A percentile compares a stretch with the other conserved stretches of the same genome.
These are phyloP conservation scores for Leptinotarsa undecemlineata DNA, from an alignment of 1,140 invertebrate genomes.

Conservation along the genomic window DNA sequence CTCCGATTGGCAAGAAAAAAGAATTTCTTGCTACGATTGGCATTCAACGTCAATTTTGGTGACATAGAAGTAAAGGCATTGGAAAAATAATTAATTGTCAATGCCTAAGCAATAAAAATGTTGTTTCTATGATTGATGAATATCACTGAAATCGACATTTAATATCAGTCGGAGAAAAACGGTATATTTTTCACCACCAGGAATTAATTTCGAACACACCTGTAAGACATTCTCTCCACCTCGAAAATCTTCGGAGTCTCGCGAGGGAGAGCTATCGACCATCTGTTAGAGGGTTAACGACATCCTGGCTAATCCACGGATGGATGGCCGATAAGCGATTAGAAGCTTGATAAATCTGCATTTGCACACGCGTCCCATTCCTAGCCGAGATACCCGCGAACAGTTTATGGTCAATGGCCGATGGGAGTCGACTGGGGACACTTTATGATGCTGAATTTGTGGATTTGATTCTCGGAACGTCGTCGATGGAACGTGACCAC, in stretches of 20 bases:
- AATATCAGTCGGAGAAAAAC: too few relatives aligned
- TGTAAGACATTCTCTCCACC: too few relatives aligned
- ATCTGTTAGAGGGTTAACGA: constrained; percentile 5
- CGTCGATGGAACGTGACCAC: not conserved
- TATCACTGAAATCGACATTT: too few relatives aligned
- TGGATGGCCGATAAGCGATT: constrained; percentile 4
- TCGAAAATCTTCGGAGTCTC: not conserved
- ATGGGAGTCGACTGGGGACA: not conserved
- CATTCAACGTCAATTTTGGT: too few relatives aligned
- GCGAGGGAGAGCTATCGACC: not conserved
- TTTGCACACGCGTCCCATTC: constrained; percentile 18
- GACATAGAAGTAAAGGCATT: too few relatives aligned
- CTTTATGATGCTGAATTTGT: constrained; percentile 16
- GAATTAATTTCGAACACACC: too few relatives aligned
- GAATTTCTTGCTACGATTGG: too few relatives aligned
- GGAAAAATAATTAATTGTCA: too few relatives aligned
- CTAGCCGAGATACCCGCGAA: not conserved
- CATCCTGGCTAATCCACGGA: not conserved
- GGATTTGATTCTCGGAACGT: constrained; percentile 19
- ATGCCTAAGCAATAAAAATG: too few relatives aligned
- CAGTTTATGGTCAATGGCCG: not conserved
- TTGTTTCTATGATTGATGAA: too few relatives aligned
- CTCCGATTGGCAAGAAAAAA: too few relatives aligned
- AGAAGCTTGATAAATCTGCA: constrained; percentile 18
- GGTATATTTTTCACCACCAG: too few relatives aligned